Evolutionary conservation across 2,888 invertebrate species (phyloP), one percentile per base, ranked within the genome.

Genomic region (Volucella bombylans): DNA sequence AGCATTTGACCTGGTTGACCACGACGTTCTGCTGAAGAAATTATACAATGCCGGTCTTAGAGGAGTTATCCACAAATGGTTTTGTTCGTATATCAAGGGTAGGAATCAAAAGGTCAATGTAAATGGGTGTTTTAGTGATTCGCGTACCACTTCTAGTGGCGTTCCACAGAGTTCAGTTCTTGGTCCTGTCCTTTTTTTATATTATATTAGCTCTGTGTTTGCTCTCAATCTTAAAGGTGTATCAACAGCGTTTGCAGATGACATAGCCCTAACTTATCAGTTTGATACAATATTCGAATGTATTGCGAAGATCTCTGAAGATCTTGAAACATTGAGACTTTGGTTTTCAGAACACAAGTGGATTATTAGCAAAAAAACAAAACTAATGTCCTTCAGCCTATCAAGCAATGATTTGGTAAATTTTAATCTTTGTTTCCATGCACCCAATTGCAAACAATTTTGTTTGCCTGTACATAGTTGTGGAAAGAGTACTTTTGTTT

Each of bases 391-490:
- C 39, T 64, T 64, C 10, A 64, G 6, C 9, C 12, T 50, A 38
- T 11, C 14, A 14, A 47, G 11, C 2, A 38, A 18, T 23, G 31
- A n/a, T 12, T 15, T 50, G n/a, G 12, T 38, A 49, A 39, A 38
- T 23, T 45, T n/a, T 8, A 45, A 62, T 11, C 1, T 62, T 2
- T 8, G 4, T 12, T 62, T 31, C 31, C 64, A 64, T 39, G 8
- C 14, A 14, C 38, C 49, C 2, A 38, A 41, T 15, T 67, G 67
- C 14, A 67, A 14, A 67, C 43, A 50, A 54, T 12, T 67, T 54
- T 18, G 39, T 67, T 39, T 67, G n/a, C 55, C 55, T 55, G 55
- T 55, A n/a, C 38, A 31, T 55, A 55, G 31, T 39, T 55, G 55
- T 55, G 55, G 55, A 38, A 55, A 55, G 14, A 15, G 43, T 52